These are phyloP conservation scores for Benthosema pterotum DNA, from an alignment of 2,797 vertebrate genomes.

Conservation along the genomic window DNA sequence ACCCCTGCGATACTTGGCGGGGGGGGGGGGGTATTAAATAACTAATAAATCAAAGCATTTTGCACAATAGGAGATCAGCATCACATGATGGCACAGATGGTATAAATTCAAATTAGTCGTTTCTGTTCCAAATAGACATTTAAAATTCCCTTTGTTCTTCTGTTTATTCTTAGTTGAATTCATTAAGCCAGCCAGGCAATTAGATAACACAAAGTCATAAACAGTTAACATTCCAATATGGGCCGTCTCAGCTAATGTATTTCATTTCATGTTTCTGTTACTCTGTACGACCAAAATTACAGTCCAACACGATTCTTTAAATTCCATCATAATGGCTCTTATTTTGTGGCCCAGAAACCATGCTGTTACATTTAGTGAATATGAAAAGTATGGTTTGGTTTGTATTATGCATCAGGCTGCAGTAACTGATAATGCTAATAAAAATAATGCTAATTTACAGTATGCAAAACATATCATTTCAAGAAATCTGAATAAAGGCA, in stretches of 20 bases:
- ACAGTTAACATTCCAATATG: constrained; percentile 39
- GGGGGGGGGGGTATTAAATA: neutral
- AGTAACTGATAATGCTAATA: neutral
- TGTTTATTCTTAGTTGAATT: constrained; percentile 38
- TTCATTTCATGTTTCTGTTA: constrained; percentile 38
- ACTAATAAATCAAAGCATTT: neutral
- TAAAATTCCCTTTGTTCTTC: constrained; percentile 8
- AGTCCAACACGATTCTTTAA: neutral
- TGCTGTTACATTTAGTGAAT: constrained; percentile 27
- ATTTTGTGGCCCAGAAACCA: constrained; percentile 5
- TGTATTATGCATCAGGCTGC: constrained; percentile 31
- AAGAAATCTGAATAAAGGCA: too few relatives aligned
- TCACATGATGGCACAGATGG: neutral
- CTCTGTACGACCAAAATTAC: constrained; percentile 23
- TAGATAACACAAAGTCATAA: constrained; percentile 51
- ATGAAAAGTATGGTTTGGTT: constrained; percentile 12
- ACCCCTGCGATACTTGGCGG: constrained; percentile 18
- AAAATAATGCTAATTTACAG: too few relatives aligned
- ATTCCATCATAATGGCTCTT: constrained; percentile 25
- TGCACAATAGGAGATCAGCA: neutral
- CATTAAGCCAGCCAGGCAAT: constrained; percentile 47
- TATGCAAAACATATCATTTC: too few relatives aligned
- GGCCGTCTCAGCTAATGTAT: constrained; percentile 29
- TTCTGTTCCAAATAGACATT: constrained; percentile 24
- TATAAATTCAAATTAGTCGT: constrained; percentile 18